Evolutionary conservation across 2,888 invertebrate species (phyloP).

Genomic region (Schizotus pectinicornis): DNA sequence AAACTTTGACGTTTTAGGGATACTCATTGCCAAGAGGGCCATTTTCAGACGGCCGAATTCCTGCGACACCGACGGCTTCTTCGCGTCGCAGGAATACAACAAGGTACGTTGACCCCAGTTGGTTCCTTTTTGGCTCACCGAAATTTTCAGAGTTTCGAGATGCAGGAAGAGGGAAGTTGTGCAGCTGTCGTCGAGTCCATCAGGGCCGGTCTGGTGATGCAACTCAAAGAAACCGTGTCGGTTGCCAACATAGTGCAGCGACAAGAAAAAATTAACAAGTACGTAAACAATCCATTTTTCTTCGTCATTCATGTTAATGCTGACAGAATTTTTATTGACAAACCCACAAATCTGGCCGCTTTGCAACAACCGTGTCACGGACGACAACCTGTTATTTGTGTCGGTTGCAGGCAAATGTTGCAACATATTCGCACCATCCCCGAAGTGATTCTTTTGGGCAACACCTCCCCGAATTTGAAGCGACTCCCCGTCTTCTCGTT

Average conservation of each 20-base stretch:
- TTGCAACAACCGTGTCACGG: constrained; percentile 34
- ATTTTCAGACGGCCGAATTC: constrained; percentile 59
- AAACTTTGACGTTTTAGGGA: constrained; percentile 55
- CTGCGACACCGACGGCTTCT: constrained; percentile 55
- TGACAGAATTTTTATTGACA: constrained; percentile 18
- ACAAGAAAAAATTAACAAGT: constrained; percentile 79
- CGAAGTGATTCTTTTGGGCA: constrained; percentile 79
- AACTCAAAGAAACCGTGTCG: constrained; percentile 82
- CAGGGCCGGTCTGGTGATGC: constrained; percentile 83
- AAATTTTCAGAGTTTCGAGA: constrained; percentile 63
- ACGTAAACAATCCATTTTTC: constrained; percentile 43
- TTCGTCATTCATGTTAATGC: constrained; percentile 24
- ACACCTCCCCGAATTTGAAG: constrained; percentile 68
- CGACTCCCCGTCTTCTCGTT: constrained; percentile 85
- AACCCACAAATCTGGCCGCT: constrained; percentile 23
- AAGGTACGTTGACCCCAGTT: constrained; percentile 42
- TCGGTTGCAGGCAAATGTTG: constrained; percentile 72
- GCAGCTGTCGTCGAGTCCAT: constrained; percentile 82
- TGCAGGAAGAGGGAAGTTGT: constrained; percentile 77
- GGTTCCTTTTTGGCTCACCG: not conserved
- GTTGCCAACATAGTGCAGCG: constrained; percentile 72
- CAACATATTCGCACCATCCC: constrained; percentile 81
- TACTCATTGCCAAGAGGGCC: constrained; percentile 69
- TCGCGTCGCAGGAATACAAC: constrained; percentile 53
- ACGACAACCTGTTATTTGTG: constrained; percentile 29